Conservation (phyloP, 1,140 invertebrate species). For the Lasaia peninsularis region DNA sequence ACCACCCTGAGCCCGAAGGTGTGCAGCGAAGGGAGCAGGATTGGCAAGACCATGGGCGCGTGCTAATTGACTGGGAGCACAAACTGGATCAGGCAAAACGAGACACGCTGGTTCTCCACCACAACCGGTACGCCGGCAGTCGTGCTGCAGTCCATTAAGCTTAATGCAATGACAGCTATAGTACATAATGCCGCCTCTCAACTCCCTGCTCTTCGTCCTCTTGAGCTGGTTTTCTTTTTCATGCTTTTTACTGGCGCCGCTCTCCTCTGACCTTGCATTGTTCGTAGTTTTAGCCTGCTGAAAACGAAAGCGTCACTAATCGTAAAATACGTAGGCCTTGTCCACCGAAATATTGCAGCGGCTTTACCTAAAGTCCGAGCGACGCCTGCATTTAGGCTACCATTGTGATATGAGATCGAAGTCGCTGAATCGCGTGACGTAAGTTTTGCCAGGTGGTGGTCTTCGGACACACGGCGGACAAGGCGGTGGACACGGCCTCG, state of each 20-base stretch:
- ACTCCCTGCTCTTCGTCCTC: slow-evolving; percentile 80
- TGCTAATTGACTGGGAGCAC: slow-evolving; percentile 78
- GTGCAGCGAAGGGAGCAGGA: slow-evolving; percentile 47
- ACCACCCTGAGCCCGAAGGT: slow-evolving; percentile 37
- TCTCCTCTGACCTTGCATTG: slow-evolving; percentile 41
- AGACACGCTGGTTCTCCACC: slow-evolving; percentile 83
- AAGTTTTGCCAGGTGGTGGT: slow-evolving; percentile 66
- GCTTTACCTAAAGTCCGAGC: slow-evolving; percentile 43
- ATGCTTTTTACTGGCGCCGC: slow-evolving; percentile 53
- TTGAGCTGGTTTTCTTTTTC: slow-evolving; percentile 65
- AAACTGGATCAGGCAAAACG: slow-evolving; percentile 82
- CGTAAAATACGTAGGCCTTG: slow-evolving; percentile 16
- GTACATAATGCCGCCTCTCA: slow-evolving; percentile 82
- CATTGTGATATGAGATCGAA: slow-evolving; percentile 66
- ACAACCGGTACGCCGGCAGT: slow-evolving; percentile 83
- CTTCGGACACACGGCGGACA: slow-evolving; percentile 65
- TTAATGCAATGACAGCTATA: slow-evolving; percentile 85
- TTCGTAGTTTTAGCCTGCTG: slow-evolving; percentile 48
- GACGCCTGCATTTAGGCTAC: slow-evolving; percentile 38
- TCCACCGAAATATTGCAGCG: slow-evolving; percentile 44
- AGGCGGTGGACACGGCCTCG: slow-evolving; percentile 52
- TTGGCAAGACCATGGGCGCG: slow-evolving; percentile 60
- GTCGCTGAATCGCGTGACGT: slow-evolving; percentile 68
- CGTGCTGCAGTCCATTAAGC: slow-evolving; percentile 87
- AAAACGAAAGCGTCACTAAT: slow-evolving; percentile 23